Evolutionary conservation across 2,888 invertebrate genomes (phyloP).

Genomic region (Tiphia femorata): DNA sequence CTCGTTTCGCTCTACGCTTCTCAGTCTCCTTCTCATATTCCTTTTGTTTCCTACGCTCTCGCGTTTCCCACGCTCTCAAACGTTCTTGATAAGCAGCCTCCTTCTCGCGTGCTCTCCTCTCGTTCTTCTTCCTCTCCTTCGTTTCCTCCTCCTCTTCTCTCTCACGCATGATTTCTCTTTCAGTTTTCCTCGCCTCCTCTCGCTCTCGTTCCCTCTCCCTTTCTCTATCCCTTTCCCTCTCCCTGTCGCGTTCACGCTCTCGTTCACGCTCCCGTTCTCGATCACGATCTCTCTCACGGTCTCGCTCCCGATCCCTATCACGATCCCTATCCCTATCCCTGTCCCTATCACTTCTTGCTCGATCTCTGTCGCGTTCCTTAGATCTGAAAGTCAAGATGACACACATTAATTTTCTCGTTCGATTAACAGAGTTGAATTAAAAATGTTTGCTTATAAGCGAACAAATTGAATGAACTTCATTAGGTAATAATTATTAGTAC

Average conservation of each 20-base stretch:
- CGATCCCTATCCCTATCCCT: slow-evolving; percentile 68
- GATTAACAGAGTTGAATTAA: too few relatives aligned
- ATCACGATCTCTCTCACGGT: slow-evolving; percentile 68
- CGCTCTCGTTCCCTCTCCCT: slow-evolving; percentile 71
- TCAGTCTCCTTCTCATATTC: slow-evolving; percentile 92
- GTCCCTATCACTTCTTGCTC: slow-evolving; percentile 73
- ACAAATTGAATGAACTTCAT: background rate
- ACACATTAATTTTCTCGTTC: background rate
- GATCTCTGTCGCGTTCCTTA: slow-evolving; percentile 71
- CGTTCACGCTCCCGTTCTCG: slow-evolving; percentile 77
- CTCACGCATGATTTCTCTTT: slow-evolving; percentile 78
- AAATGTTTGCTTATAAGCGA: background rate
- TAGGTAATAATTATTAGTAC: slow-evolving; percentile 52
- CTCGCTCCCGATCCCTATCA: slow-evolving; percentile 67
- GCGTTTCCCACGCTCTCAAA: slow-evolving; percentile 84
- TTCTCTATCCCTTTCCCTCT: slow-evolving; percentile 73
- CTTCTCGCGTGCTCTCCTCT: slow-evolving; percentile 93
- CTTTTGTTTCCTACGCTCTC: slow-evolving; percentile 90
- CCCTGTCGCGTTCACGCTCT: slow-evolving; percentile 73
- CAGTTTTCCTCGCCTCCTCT: slow-evolving; percentile 72
- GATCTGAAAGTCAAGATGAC: slow-evolving; percentile 36
- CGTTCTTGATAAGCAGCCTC: slow-evolving; percentile 97
- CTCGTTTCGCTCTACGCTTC: slow-evolving; percentile 85
- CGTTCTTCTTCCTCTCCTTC: slow-evolving; percentile 89
- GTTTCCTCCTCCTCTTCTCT: slow-evolving; percentile 93